A percentile compares a stretch with the other conserved stretches of the same genome.
Evolutionary conservation across 2,888 invertebrate species (phyloP).

Genomic region (Hyposoter dolosus): DNA sequence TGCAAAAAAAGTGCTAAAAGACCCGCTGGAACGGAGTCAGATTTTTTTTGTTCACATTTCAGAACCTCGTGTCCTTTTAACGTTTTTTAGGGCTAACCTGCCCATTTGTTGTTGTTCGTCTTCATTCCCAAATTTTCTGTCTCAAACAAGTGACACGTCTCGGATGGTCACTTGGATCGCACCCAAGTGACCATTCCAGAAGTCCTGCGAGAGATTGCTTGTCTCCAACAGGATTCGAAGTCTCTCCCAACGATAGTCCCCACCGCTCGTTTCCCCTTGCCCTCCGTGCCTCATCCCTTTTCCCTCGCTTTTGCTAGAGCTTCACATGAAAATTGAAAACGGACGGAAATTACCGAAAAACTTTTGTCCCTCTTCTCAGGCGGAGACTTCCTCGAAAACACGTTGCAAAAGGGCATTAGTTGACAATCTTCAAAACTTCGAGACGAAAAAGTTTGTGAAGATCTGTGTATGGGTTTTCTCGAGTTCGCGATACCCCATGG

Average conservation of each 20-base stretch:
- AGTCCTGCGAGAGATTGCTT: constrained; percentile 45
- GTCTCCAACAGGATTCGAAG: constrained; percentile 43
- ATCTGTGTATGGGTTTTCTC: neutral
- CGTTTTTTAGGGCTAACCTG: constrained; percentile 24
- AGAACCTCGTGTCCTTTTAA: constrained; percentile 28
- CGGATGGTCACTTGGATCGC: constrained; percentile 56
- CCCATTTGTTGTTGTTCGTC: neutral
- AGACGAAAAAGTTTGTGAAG: neutral
- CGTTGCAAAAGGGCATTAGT: neutral
- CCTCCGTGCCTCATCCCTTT: constrained; percentile 5
- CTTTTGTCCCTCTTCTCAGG: constrained; percentile 32
- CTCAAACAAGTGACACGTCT: constrained; percentile 17
- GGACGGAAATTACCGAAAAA: constrained; percentile 49
- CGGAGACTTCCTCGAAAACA: constrained; percentile 1
- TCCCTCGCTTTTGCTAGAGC: constrained; percentile 17
- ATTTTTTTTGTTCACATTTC: neutral
- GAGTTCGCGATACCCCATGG: neutral
- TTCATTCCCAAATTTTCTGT: constrained; percentile 42
- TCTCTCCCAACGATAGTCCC: constrained; percentile 14
- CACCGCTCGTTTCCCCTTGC: neutral
- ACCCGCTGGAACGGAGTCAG: neutral
- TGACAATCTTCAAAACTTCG: constrained; percentile 2
- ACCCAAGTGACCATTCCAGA: constrained; percentile 67
- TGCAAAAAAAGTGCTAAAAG: neutral
- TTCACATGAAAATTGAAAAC: constrained; percentile 23